phyloP scores from a whole-genome alignment of 2,797 vertebrate genomes.

The Rallus crepitans region DNA sequence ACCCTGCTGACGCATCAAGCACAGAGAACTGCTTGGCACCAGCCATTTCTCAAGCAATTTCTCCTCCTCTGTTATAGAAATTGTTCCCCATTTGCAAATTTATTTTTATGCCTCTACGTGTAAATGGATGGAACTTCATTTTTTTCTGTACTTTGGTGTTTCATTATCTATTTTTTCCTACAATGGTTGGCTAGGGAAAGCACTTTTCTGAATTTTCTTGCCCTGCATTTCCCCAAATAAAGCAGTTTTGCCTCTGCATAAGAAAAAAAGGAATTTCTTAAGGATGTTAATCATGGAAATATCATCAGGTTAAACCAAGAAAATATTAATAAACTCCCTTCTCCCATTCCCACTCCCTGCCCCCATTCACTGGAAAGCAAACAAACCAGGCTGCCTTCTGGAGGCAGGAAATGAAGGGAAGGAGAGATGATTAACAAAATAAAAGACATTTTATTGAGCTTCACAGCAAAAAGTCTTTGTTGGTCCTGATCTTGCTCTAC shows the following conservation, averaged over 20 bases:
- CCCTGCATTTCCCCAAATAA: background rate
- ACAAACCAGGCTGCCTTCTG: background rate
- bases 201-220: background rate
- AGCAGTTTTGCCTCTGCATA: background rate
- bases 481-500: background rate
- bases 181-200: background rate
- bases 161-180: background rate
- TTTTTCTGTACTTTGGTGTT: background rate
- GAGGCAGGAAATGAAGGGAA: slow-evolving; percentile 33
- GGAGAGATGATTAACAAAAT: background rate
- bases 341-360: background rate
- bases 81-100: background rate
- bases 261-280: background rate
- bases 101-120: background rate
- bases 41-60: background rate
- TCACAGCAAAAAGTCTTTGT: background rate
- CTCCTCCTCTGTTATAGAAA: background rate
- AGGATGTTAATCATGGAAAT: background rate
- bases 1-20: background rate
- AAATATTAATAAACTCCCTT: background rate
- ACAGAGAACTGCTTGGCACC: background rate
- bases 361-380: background rate
- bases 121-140: background rate
- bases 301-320: background rate
- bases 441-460: background rate